These are phyloP conservation scores for Mohoua ochrocephala DNA, from an alignment of 2,113 vertebrate species.

Conservation along the genomic window DNA sequence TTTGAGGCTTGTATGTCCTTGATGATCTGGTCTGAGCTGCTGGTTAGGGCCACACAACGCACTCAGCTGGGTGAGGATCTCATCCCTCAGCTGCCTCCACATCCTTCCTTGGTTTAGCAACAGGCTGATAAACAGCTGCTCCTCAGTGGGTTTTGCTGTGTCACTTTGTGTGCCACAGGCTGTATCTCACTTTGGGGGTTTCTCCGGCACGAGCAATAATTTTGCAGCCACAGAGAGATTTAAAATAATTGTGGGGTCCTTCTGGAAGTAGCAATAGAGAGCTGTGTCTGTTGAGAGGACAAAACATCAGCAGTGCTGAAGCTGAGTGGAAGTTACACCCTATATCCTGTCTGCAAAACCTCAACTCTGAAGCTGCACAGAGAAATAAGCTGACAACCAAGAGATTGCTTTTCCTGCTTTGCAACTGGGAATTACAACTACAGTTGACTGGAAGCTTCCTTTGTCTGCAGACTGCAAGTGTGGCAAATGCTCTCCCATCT, in stretches of 20 bases:
- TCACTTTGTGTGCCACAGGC: not conserved
- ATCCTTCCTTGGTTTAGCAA: not conserved
- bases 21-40: not conserved
- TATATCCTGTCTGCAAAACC: not conserved
- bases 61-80: not conserved
- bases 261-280: not conserved
- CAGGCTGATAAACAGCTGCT: not conserved
- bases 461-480: not conserved
- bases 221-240: not conserved
- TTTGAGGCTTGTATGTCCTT: not conserved
- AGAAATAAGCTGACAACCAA: not conserved
- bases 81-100: not conserved
- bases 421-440: not conserved
- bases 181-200: not conserved
- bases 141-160: not conserved
- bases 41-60: rapidly evolving
- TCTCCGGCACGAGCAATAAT: rapidly evolving
- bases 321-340: not conserved
- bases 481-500: not conserved
- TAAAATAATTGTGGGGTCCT: not conserved
- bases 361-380: not conserved
- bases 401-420: not conserved
- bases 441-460: not conserved
- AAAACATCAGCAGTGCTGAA: not conserved
- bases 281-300: not conserved